Base-by-base conservation (phyloP, 92 coral and sea anemone species). In the Porites lobata region DNA sequence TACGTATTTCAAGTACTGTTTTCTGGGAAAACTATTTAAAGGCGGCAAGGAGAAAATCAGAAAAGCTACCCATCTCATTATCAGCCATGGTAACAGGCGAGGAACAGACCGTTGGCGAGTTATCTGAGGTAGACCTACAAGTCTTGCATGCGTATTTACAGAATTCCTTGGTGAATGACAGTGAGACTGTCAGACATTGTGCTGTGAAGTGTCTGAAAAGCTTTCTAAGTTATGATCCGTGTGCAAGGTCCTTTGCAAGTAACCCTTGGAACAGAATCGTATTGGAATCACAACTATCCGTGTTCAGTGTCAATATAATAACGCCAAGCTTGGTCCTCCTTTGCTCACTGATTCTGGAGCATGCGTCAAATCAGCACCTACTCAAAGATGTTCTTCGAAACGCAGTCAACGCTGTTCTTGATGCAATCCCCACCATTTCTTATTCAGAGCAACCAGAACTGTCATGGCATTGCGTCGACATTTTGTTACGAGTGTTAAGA, bases 201-300 rank as follows among this genome's bases (percentile, higher is more conserved):
- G 92, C 98, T 17, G 79, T 95, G n/a, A 92, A 80, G 69, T 98
- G 99, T 69, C 80, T 98, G 54, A 80, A 68, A 29, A 90, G 92
- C 58, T 78, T 98, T 65, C 78, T 94, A 54, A 43, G 78, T n/a
- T 88, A 56, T 21, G 91, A 66, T 7, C 83, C 89, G 21, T 32
- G 92, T 53, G 85, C 86, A 18, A 67, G 73, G 26, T 59, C 47
- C 47, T 78, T 77, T 29, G 89, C 88, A 2, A 83, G 65, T 57
- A 94, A 89, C 52, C 94, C 94, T 18, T 95, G 98, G 98, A 93
- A 91, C 91, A 86, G 71, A 54, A 66, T 91, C 63, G 78, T 94
- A 69, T 85, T 96, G 22, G 94, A 89, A 69, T 92, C 92, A 57
- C 81, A 81, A 61, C 59, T 89, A 14, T 80, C 87, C 50, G 54